A percentile compares a stretch with the other conserved stretches of the same genome.
Conservation (phyloP, 1,140 invertebrate species). For the Cotesia chilonis region DNA sequence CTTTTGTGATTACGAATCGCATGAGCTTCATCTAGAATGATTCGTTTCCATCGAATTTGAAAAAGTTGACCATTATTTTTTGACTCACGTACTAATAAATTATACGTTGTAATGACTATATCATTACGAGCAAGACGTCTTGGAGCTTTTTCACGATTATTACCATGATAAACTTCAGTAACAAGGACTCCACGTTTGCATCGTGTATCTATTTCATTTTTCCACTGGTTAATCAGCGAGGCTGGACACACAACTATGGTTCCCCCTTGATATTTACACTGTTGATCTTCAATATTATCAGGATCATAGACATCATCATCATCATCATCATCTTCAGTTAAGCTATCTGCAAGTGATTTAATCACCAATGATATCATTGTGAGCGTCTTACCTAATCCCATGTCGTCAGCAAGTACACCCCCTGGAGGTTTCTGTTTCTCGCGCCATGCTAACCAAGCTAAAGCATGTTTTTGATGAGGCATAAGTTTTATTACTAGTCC, state of each 20-base stretch:
- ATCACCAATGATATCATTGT: slow-evolving; percentile 84
- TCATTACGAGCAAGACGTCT: slow-evolving; percentile 72
- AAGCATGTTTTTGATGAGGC: slow-evolving; percentile 86
- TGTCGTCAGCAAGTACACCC: slow-evolving; percentile 88
- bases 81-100: slow-evolving; percentile 64
- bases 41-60: slow-evolving; percentile 80
- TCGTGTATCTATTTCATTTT: slow-evolving; percentile 77
- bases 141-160: slow-evolving; percentile 73
- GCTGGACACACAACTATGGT: slow-evolving; percentile 92
- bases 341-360: slow-evolving; percentile 53
- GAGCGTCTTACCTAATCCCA: slow-evolving; percentile 94
- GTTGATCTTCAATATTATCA: slow-evolving; percentile 43
- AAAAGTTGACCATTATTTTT: background rate
- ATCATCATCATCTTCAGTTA: slow-evolving; percentile 48
- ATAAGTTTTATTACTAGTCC: slow-evolving; percentile 77
- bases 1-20: slow-evolving; percentile 88
- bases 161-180: slow-evolving; percentile 83
- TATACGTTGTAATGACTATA: slow-evolving; percentile 83
- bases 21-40: slow-evolving; percentile 95
- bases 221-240: slow-evolving; percentile 86
- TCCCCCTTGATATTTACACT: slow-evolving; percentile 65
- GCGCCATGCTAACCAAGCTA: slow-evolving; percentile 90
- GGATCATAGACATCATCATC: slow-evolving; percentile 43
- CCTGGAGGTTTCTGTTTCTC: slow-evolving; percentile 84
- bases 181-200: slow-evolving; percentile 71